Conservation (phyloP, 2,113 vertebrate genomes). For the Glaucomys volans region DNA sequence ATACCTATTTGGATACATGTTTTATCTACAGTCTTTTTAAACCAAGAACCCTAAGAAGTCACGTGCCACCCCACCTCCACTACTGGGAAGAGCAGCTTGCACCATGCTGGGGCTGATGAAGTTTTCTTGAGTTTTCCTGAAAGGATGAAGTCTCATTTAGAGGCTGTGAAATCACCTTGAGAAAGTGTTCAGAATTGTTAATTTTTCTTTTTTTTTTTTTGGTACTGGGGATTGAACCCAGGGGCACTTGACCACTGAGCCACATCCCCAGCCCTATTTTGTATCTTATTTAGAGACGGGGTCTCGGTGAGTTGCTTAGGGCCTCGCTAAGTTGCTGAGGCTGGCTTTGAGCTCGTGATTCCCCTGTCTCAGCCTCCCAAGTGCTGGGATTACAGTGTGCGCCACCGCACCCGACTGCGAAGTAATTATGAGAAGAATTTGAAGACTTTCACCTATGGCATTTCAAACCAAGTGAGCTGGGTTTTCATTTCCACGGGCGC, state of each 20-base stretch:
- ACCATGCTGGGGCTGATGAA: too few species aligned
- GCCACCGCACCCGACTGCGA: too few species aligned
- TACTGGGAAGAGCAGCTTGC: background rate
- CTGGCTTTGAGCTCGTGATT: too few species aligned
- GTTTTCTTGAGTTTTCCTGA: background rate
- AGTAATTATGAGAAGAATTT: background rate
- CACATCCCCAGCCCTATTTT: too few species aligned
- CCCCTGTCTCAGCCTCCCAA: too few species aligned
- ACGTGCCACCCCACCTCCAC: background rate
- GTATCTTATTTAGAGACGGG: too few species aligned
- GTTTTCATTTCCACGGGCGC: background rate
- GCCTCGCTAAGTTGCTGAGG: too few species aligned
- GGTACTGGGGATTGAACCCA: too few species aligned
- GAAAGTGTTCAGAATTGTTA: constrained; percentile 1
- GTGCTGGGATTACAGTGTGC: too few species aligned
- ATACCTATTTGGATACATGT: background rate
- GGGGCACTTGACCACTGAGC: too few species aligned
- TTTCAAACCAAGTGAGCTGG: background rate
- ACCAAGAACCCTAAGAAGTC: background rate
- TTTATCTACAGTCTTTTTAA: background rate
- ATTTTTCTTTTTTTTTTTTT: too few species aligned
- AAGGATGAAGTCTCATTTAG: background rate
- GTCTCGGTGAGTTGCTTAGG: too few species aligned
- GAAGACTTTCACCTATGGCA: background rate
- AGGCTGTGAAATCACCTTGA: background rate